phyloP scores from a whole-genome alignment of 2,113 vertebrate genomes.

The Malurus melanocephalus region DNA sequence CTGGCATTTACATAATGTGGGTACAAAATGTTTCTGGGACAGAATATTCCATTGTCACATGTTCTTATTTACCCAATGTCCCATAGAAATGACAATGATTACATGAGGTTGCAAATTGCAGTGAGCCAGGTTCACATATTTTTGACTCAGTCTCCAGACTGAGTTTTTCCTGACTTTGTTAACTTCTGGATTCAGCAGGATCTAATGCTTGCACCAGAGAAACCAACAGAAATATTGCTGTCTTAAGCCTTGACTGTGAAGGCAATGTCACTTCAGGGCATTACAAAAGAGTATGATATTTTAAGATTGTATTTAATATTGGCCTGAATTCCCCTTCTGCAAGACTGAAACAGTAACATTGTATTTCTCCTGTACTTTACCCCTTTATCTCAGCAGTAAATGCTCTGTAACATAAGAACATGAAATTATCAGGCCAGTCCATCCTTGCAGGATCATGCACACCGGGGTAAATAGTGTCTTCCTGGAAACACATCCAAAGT shows the following conservation, averaged over 20 bases:
- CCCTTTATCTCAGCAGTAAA: not conserved
- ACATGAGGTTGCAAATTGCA: not conserved
- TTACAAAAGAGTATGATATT: not conserved
- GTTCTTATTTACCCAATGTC: not conserved
- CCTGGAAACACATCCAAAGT: not conserved
- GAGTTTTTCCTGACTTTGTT: not conserved
- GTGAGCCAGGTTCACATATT: not conserved
- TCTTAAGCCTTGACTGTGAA: not conserved
- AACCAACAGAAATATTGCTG: not conserved
- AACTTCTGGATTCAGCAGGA: not conserved
- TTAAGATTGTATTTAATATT: not conserved
- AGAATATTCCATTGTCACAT: not conserved
- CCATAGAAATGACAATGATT: not conserved
- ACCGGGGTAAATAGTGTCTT: not conserved
- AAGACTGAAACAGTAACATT: not conserved
- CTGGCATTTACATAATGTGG: not conserved
- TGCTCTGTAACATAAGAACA: not conserved
- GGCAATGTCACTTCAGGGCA: not conserved
- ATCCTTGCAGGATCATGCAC: not conserved
- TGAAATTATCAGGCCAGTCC: not conserved
- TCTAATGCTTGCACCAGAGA: not conserved
- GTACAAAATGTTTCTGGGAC: not conserved
- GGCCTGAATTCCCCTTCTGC: not conserved
- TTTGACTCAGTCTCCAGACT: not conserved
- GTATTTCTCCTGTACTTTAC: not conserved